Evolutionary conservation across 2,888 invertebrate species (phyloP).

Genomic region (Caenorhabditis wallacei): DNA sequence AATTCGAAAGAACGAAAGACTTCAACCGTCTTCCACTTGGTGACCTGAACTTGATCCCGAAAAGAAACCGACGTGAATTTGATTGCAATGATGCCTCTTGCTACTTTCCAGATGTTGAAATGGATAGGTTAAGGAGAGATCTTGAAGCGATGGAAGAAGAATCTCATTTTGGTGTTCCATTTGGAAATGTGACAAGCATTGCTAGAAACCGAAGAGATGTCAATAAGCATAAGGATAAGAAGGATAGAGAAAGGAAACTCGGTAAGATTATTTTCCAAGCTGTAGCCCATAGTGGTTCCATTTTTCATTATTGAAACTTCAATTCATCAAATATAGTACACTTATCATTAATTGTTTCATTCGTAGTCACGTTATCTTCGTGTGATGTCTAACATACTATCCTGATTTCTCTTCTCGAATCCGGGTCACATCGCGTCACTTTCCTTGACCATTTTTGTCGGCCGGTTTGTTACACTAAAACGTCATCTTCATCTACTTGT

Average conservation of each 20-base stretch:
- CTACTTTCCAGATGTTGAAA: conserved; percentile 68
- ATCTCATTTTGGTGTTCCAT: conserved; percentile 12
- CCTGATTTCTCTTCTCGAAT: conserved; percentile 34
- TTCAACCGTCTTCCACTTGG: conserved; percentile 78
- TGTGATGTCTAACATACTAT: conserved; percentile 20
- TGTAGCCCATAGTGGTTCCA: too few species aligned
- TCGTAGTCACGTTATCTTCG: conserved; percentile 23
- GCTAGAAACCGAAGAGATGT: conserved; percentile 51
- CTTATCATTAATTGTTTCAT: conserved; percentile 1
- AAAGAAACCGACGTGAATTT: conserved; percentile 53
- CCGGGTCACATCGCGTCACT: conserved; percentile 64
- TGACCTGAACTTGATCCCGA: conserved; percentile 65
- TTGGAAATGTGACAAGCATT: conserved; percentile 24
- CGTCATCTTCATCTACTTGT: conserved; percentile 34
- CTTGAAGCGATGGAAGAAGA: conserved; percentile 61
- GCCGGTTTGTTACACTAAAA: conserved; percentile 51
- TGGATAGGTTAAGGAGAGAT: conserved; percentile 67
- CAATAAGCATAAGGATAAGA: conserved; percentile 54
- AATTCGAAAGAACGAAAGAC: conserved; percentile 74
- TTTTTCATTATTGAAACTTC: too few species aligned
- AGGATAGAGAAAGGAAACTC: conserved; percentile 50
- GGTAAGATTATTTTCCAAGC: conserved; percentile 32
- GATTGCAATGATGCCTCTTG: conserved; percentile 46
- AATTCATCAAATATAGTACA: too few species aligned
- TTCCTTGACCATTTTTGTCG: conserved; percentile 21